Conservation (phyloP, 2,888 invertebrate species). For the Belgica antarctica region DNA sequence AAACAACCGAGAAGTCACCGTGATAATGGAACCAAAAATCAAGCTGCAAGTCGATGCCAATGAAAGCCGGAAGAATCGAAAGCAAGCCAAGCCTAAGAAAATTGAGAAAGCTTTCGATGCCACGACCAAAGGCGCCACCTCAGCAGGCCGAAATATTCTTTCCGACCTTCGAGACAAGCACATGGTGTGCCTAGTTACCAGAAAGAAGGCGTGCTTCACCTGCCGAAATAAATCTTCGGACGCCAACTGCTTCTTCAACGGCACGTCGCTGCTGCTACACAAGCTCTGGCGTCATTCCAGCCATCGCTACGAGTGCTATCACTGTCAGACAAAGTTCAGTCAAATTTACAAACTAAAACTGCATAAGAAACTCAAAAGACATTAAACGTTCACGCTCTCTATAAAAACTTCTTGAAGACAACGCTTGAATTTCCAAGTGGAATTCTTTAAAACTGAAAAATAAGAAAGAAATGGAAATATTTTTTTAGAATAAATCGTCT, state of each 20-base stretch:
- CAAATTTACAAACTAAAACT: conserved; percentile 51
- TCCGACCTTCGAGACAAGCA: conserved; percentile 53
- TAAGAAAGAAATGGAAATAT: conserved; percentile 8
- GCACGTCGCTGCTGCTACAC: conserved; percentile 57
- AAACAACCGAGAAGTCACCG: conserved; percentile 54
- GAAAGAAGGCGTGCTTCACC: conserved; percentile 52
- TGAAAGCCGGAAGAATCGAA: conserved; percentile 32
- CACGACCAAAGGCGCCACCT: conserved; percentile 25
- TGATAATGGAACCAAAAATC: conserved; percentile 49
- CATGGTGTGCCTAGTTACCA: conserved; percentile 52
- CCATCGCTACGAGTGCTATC: conserved; percentile 47
- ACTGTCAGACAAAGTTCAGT: conserved; percentile 50
- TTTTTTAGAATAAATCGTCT: conserved; percentile 13
- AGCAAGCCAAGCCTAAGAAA: conserved; percentile 45
- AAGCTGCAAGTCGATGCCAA: neutral
- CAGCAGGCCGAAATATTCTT: conserved; percentile 46
- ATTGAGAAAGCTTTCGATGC: conserved; percentile 33
- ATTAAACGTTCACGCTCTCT: no score
- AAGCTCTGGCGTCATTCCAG: conserved; percentile 57
- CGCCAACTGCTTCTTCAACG: conserved; percentile 56
- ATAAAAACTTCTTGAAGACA: no score
- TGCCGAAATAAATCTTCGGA: conserved; percentile 49
- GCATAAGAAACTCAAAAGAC: conserved; percentile 50
- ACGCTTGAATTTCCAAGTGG: neutral
- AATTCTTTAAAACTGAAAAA: conserved; percentile 9